Percentiles rank a stretch among this genome's conserved stretches.
These are phyloP conservation scores for Mus musculus DNA, from an alignment of 2,113 vertebrate genomes.

Conservation along the genomic window DNA sequence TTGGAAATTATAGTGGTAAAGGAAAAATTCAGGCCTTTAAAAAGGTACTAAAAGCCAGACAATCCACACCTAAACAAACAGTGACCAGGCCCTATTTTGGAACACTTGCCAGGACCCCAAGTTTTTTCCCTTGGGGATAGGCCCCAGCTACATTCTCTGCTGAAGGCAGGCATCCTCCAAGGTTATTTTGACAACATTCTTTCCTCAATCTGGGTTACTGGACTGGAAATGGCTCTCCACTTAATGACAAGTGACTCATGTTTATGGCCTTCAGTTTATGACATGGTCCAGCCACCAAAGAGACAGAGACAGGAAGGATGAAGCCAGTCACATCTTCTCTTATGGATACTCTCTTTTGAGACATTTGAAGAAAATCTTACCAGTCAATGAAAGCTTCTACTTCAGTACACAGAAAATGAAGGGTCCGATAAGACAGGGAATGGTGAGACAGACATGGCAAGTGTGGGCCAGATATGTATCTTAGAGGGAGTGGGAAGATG, in stretches of 20 bases:
- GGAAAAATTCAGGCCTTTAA: background rate
- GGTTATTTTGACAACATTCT: background rate
- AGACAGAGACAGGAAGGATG: background rate
- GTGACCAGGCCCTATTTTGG: background rate
- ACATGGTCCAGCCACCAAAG: background rate
- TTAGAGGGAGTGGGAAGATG: background rate
- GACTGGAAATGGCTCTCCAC: background rate
- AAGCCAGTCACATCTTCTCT: background rate
- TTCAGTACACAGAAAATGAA: background rate
- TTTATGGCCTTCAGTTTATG: background rate
- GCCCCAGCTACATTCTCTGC: background rate
- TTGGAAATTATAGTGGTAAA: background rate
- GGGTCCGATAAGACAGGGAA: background rate
- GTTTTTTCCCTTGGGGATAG: background rate
- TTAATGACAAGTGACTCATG: background rate
- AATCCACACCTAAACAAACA: background rate
- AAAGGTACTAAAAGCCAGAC: background rate
- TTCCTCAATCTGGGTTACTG: background rate
- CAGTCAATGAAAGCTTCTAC: background rate
- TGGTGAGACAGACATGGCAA: constrained; percentile 37
- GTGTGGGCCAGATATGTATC: background rate
- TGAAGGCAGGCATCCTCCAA: background rate
- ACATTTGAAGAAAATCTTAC: background rate
- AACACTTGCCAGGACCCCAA: background rate
- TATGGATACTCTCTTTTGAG: background rate